phyloP scores from a whole-genome alignment of 1,140 invertebrate species.

The Drosophila obscura region DNA sequence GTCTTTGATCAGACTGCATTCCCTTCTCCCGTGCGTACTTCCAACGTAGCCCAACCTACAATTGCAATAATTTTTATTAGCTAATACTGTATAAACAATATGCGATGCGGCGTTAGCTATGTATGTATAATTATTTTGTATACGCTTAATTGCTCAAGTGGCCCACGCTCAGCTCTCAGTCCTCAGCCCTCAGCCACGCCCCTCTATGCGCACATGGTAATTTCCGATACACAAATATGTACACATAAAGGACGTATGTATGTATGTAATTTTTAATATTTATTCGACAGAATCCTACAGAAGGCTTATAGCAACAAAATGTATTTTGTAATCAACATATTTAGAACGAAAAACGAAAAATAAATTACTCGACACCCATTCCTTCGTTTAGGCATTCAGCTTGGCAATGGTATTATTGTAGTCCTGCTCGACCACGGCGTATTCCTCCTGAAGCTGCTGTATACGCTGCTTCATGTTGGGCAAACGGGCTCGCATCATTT shows the following conservation, averaged over 20 bases:
- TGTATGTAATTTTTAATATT: slow-evolving; percentile 66
- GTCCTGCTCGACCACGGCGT: slow-evolving; percentile 69
- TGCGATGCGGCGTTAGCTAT: slow-evolving; percentile 32
- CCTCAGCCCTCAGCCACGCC: slow-evolving; percentile 2
- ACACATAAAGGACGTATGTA: slow-evolving; percentile 22
- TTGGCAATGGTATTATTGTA: slow-evolving; percentile 76
- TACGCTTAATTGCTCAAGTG: slow-evolving; percentile 64
- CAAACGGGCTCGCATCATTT: slow-evolving; percentile 66
- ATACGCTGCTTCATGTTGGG: slow-evolving; percentile 76
- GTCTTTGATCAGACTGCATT: slow-evolving; percentile 23
- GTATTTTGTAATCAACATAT: slow-evolving; percentile 81
- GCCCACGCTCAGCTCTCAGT: slow-evolving; percentile 43
- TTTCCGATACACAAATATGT: slow-evolving; percentile 39
- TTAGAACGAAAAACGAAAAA: slow-evolving; percentile 63
- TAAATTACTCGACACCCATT: slow-evolving; percentile 73
- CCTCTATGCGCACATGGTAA: slow-evolving; percentile 36
- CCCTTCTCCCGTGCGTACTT: slow-evolving; percentile 59
- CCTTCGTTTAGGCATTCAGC: slow-evolving; percentile 44
- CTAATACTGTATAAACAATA: slow-evolving; percentile 57
- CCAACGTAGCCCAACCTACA: slow-evolving; percentile 36
- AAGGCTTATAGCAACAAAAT: slow-evolving; percentile 79
- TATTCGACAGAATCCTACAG: slow-evolving; percentile 68
- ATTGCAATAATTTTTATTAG: slow-evolving; percentile 38
- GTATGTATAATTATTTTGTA: slow-evolving; percentile 41
- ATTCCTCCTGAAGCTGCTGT: slow-evolving; percentile 79